These are phyloP conservation scores for Ooceraea biroi DNA, from an alignment of 1,140 invertebrate species.

Conservation along the genomic window DNA sequence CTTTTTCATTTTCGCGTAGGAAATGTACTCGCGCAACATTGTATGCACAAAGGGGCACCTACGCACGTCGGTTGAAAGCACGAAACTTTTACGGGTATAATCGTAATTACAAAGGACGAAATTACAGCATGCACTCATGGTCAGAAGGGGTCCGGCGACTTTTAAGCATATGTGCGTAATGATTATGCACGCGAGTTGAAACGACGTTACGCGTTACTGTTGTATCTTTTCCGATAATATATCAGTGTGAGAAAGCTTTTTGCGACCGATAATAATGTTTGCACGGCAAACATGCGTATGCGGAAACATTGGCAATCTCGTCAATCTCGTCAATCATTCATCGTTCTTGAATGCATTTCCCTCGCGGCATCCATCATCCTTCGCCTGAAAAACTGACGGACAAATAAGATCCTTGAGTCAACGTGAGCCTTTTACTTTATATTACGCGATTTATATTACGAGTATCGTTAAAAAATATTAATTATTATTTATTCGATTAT, in stretches of 20 bases:
- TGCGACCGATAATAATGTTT: neutral
- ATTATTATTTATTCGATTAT: too few relatives aligned
- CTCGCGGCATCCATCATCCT: neutral
- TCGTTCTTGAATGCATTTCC: neutral
- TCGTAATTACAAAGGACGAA: conserved; percentile 71
- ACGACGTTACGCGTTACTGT: conserved; percentile 30
- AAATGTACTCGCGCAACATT: neutral
- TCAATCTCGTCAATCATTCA: neutral
- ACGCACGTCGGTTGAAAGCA: conserved; percentile 5
- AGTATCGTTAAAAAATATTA: too few relatives aligned
- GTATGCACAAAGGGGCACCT: neutral
- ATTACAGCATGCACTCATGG: conserved; percentile 67
- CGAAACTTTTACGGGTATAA: conserved; percentile 68
- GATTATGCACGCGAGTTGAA: conserved; percentile 26
- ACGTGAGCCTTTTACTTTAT: too few relatives aligned
- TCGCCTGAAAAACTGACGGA: neutral
- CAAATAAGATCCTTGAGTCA: too few relatives aligned
- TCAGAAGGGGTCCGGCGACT: conserved; percentile 9
- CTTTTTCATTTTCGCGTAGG: neutral
- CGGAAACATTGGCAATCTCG: conserved; percentile 9
- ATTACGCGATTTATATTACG: too few relatives aligned
- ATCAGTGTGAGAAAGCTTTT: conserved; percentile 9
- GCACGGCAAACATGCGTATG: neutral
- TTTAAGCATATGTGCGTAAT: conserved; percentile 44
- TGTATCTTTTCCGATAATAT: conserved; percentile 14